Percentiles rank a stretch among this genome's conserved stretches.
These are phyloP conservation scores for Enteromius treurensis DNA, from an alignment of 2,797 vertebrate species.

Conservation along the genomic window DNA sequence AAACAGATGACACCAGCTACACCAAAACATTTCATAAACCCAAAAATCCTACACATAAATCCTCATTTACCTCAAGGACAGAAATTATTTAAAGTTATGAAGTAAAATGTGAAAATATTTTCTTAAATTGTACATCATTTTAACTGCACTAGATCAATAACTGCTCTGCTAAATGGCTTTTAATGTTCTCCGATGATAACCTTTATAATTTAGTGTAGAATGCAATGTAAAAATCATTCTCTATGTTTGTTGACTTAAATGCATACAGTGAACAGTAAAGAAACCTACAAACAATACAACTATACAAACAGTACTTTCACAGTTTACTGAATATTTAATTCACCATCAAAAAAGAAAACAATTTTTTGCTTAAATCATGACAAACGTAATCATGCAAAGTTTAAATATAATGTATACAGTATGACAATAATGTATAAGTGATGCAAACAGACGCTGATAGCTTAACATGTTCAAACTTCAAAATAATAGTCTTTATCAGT, in stretches of 20 bases:
- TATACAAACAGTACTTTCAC: too few species aligned
- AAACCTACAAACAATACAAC: neutral
- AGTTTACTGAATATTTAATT: neutral
- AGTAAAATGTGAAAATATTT: neutral
- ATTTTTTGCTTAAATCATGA: neutral
- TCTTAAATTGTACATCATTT: neutral
- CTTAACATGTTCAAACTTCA: neutral
- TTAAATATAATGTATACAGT: neutral
- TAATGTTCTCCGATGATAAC: conserved; percentile 79
- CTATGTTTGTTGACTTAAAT: neutral
- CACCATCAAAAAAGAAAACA: neutral
- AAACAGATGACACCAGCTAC: neutral
- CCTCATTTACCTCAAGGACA: neutral
- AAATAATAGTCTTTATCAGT: neutral
- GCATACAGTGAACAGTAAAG: neutral
- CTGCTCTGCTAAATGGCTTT: conserved; percentile 80
- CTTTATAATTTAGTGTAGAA: conserved; percentile 79
- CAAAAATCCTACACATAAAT: too few species aligned
- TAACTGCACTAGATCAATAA: conserved; percentile 58
- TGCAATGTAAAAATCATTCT: too few species aligned
- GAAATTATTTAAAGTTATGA: neutral
- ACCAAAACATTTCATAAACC: too few species aligned
- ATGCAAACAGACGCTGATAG: neutral
- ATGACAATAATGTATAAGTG: neutral
- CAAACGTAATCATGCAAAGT: neutral